Evolutionary conservation across 30 jellyfish, hydroid and myxozoan species (phyloP).

Genomic region (Turritopsis dohrnii): DNA sequence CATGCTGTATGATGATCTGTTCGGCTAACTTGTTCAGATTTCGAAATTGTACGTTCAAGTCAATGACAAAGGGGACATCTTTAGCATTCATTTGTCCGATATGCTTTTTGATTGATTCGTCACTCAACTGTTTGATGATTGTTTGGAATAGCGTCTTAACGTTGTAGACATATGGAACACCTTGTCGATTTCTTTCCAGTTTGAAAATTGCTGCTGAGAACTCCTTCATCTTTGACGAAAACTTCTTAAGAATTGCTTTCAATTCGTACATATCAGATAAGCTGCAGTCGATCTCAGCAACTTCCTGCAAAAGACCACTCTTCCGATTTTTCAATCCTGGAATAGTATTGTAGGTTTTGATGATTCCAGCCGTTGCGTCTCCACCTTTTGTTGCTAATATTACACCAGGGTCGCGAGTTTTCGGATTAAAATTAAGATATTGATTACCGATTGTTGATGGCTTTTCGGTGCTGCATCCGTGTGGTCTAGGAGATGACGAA

Average conservation of each 20-base stretch:
- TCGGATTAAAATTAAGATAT: background rate
- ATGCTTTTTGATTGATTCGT: background rate
- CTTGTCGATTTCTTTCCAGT: slow-evolving; percentile 14
- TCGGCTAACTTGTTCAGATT: background rate
- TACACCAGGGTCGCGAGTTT: background rate
- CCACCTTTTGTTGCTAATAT: background rate
- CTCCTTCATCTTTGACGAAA: background rate
- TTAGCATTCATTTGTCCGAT: slow-evolving; percentile 15
- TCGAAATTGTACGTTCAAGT: slow-evolving; percentile 8
- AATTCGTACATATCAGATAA: background rate
- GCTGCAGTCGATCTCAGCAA: background rate
- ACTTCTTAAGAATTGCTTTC: background rate
- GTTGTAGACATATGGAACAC: slow-evolving; percentile 8
- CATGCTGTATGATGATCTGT: slow-evolving; percentile 3
- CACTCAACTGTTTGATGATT: background rate
- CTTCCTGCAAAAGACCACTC: background rate
- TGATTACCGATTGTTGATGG: background rate
- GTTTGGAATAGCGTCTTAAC: background rate
- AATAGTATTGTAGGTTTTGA: background rate
- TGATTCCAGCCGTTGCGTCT: background rate
- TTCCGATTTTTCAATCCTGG: background rate
- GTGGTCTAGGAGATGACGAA: background rate
- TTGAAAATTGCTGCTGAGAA: slow-evolving; percentile 21
- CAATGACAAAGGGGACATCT: slow-evolving; percentile 11
- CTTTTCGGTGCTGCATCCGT: background rate